Evolutionary conservation across 1,140 invertebrate genomes (phyloP).

Genomic region (Nasonia vitripennis): DNA sequence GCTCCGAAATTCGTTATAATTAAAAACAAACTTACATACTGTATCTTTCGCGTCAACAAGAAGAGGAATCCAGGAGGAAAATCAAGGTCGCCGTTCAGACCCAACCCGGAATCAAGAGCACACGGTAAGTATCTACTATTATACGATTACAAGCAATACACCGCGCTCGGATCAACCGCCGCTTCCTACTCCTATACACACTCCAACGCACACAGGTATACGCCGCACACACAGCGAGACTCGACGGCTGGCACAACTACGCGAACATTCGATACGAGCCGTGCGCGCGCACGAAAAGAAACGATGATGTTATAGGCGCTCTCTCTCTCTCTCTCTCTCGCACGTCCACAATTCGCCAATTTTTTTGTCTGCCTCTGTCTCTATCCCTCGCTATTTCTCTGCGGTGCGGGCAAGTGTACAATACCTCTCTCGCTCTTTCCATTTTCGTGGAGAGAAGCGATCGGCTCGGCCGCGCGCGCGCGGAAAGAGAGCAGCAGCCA

Average conservation of each 20-base stretch:
- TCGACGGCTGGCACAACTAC: background rate
- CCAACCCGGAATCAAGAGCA: background rate
- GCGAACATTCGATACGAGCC: slow-evolving; percentile 50
- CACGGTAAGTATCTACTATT: too few species aligned
- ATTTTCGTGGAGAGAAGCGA: slow-evolving; percentile 49
- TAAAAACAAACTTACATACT: too few species aligned
- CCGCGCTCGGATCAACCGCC: background rate
- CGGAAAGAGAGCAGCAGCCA: slow-evolving; percentile 34
- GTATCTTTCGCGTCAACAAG: too few species aligned
- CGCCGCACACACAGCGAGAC: background rate
- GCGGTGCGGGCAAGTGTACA: background rate
- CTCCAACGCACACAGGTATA: background rate
- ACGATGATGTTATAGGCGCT: background rate
- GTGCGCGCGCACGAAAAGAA: background rate
- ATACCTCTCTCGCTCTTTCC: slow-evolving; percentile 6
- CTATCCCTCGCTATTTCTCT: background rate
- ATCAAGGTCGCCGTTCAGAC: too few species aligned
- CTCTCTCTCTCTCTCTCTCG: background rate
- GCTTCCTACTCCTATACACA: background rate
- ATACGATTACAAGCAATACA: background rate
- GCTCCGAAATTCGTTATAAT: too few species aligned
- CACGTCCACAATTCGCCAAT: background rate
- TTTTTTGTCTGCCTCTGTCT: background rate
- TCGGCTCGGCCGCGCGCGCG: background rate
- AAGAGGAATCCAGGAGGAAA: too few species aligned